Percentiles rank a stretch among this genome's conserved stretches.
These are phyloP conservation scores for Phyllotis vaccarum DNA, from an alignment of 2,797 vertebrate species.

Conservation along the genomic window DNA sequence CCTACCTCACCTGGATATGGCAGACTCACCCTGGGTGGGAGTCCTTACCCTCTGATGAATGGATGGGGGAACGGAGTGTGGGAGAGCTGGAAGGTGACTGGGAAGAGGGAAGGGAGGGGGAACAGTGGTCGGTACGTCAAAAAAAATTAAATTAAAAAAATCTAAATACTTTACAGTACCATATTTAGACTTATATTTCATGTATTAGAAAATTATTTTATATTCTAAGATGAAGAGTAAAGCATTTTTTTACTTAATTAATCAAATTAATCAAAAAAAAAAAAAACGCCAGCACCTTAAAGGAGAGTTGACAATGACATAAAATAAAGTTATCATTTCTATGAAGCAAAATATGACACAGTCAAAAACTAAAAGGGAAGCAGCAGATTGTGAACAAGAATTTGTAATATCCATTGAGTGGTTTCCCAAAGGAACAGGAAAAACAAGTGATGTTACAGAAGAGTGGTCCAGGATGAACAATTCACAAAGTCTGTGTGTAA, in stretches of 20 bases:
- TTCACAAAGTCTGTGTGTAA: neutral
- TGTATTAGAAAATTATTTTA: neutral
- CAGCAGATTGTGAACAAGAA: neutral
- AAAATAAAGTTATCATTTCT: conserved; percentile 46
- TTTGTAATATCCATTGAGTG: neutral
- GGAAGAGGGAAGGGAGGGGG: no score
- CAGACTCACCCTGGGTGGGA: no score
- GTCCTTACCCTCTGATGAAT: no score
- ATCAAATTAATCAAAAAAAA: no score
- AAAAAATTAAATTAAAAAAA: no score
- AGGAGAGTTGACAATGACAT: neutral
- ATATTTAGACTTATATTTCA: neutral
- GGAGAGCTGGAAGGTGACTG: no score
- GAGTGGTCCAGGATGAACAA: neutral
- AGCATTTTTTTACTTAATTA: neutral
- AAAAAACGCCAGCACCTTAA: neutral
- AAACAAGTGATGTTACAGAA: conserved; percentile 4
- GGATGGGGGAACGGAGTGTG: no score
- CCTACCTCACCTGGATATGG: no score
- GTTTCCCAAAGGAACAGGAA: conserved; percentile 16
- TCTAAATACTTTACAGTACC: neutral
- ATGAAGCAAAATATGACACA: neutral
- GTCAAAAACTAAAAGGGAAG: conserved; percentile 1
- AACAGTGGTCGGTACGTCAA: no score
- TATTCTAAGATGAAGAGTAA: neutral